phyloP scores from a whole-genome alignment of 2,888 invertebrate species.

The Quadroppia sp. region DNA sequence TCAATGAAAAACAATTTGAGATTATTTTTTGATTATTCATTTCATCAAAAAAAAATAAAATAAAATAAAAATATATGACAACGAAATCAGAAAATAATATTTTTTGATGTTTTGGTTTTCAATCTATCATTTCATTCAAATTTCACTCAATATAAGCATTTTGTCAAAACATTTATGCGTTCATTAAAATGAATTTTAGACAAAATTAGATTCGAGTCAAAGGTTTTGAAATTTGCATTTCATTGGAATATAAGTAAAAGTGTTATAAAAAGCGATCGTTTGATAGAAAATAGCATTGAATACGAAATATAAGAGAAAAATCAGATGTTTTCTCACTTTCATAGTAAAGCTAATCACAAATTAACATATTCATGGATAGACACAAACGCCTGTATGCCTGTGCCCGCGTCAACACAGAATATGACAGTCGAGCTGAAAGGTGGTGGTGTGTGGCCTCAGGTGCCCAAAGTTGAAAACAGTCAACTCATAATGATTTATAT shows the following conservation, averaged over 20 bases:
- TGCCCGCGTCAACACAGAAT: neutral
- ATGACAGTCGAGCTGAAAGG: neutral
- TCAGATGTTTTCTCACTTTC: neutral
- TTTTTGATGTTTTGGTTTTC: no score
- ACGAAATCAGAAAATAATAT: no score
- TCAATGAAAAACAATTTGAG: no score
- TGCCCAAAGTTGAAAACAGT: no score
- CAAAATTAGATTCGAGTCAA: neutral
- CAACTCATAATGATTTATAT: no score
- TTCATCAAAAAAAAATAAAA: no score
- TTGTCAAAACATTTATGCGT: neutral
- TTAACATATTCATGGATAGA: conserved; percentile 7
- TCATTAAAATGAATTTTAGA: neutral
- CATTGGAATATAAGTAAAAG: neutral
- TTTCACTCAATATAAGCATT: neutral
- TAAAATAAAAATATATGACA: no score
- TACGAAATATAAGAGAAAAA: neutral
- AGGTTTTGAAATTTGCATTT: neutral
- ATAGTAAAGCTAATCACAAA: neutral
- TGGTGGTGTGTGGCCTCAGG: neutral
- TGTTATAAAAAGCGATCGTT: neutral
- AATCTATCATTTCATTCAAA: neutral
- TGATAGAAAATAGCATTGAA: neutral
- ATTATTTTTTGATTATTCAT: no score
- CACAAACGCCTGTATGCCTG: neutral